Percentiles rank a stretch among this genome's conserved stretches.
Evolutionary conservation across 2,888 invertebrate genomes (phyloP).

Genomic region (Colletes collaris): DNA sequence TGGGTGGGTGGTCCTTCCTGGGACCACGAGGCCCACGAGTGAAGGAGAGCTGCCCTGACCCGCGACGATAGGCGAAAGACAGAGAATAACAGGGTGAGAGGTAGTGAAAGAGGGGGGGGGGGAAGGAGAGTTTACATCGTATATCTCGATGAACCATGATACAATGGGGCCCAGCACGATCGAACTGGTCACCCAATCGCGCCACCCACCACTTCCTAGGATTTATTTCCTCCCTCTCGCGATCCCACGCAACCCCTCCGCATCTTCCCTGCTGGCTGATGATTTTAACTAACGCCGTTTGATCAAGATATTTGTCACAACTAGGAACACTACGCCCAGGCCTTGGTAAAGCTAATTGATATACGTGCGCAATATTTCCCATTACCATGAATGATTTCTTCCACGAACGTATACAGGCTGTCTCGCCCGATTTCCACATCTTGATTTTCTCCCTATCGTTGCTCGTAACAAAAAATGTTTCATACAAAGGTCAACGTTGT

Average conservation of each 20-base stretch:
- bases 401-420: conserved; percentile 41
- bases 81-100: conserved; percentile 46
- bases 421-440: too few species aligned
- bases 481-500: too few species aligned
- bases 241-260: conserved; percentile 28
- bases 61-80: conserved; percentile 63
- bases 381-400: conserved; percentile 45
- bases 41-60: conserved; percentile 63
- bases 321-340: neutral
- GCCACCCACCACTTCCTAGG: conserved; percentile 56
- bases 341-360: conserved; percentile 27
- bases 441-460: too few species aligned
- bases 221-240: conserved; percentile 40
- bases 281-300: neutral
- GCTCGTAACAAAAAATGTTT: too few species aligned
- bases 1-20: conserved; percentile 80
- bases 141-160: conserved; percentile 67
- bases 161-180: conserved; percentile 61
- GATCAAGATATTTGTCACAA: too few species aligned
- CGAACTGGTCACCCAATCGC: conserved; percentile 30
- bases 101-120: conserved; percentile 30
- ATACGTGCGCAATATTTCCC: conserved; percentile 35
- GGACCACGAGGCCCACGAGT: conserved; percentile 68
- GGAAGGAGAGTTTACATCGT: conserved; percentile 61
- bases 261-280: neutral